Conservation (phyloP, 2,888 invertebrate genomes). For the Conomelus anceps region DNA sequence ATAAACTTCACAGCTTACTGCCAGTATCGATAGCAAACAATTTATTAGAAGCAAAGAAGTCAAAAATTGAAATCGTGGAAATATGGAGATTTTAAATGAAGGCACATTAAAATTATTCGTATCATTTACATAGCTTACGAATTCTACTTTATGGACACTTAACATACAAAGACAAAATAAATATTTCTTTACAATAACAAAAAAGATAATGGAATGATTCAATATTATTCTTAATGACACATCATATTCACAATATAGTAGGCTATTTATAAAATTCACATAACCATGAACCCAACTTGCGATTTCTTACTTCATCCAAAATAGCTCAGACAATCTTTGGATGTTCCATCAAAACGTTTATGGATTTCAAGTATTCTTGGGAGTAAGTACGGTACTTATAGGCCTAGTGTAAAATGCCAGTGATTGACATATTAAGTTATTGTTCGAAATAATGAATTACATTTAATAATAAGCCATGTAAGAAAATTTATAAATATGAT, state of each 20-base stretch:
- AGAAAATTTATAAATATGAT: no score
- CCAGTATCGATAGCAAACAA: background rate
- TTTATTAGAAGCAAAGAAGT: background rate
- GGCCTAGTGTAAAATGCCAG: no score
- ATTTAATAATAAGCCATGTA: no score
- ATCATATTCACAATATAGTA: background rate
- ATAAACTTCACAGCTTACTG: background rate
- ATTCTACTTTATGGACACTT: background rate
- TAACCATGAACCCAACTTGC: background rate
- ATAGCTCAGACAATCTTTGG: no score
- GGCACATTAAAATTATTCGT: background rate
- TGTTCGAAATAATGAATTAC: no score
- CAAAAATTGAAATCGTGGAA: background rate
- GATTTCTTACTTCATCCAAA: background rate
- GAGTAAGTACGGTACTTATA: no score
- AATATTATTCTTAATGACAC: background rate
- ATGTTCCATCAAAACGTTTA: no score
- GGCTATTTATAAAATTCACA: background rate
- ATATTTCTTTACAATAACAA: background rate
- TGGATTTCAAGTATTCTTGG: no score
- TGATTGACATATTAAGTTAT: no score
- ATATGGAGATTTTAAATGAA: background rate
- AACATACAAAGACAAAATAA: background rate
- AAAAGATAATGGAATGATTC: background rate
- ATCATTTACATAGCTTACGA: background rate